These are phyloP conservation scores for Cryptotis parvus DNA, from an alignment of 2,113 vertebrate genomes.

Conservation along the genomic window DNA sequence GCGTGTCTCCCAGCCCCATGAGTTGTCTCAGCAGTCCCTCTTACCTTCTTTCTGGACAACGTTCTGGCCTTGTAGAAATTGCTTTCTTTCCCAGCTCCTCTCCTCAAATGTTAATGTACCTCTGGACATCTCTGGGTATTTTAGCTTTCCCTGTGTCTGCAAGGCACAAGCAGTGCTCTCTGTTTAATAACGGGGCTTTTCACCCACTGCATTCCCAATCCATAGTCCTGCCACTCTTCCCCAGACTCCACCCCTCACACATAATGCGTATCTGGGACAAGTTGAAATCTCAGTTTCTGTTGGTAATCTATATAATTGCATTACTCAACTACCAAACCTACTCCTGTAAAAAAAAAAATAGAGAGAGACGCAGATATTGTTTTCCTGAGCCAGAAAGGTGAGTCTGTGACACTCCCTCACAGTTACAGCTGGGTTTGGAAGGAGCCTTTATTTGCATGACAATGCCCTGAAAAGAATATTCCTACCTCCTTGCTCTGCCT, in stretches of 20 bases:
- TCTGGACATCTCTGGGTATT: not conserved
- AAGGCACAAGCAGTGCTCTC: not conserved
- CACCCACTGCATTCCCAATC: constrained; percentile 3
- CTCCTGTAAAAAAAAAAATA: constrained; percentile 34
- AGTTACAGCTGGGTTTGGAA: constrained; percentile 80
- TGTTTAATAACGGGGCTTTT: constrained; percentile 55
- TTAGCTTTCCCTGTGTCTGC: not conserved
- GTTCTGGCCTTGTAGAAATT: not conserved
- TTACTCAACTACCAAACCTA: constrained; percentile 82
- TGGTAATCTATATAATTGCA: constrained; percentile 85
- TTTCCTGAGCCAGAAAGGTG: constrained; percentile 84
- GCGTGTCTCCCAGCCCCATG: too few relatives aligned
- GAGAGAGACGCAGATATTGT: constrained; percentile 81
- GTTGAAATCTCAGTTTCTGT: constrained; percentile 77
- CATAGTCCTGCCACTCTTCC: constrained; percentile 23
- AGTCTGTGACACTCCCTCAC: constrained; percentile 82
- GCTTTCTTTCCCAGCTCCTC: not conserved
- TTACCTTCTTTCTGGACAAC: not conserved
- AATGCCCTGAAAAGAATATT: constrained; percentile 79
- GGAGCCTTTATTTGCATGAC: constrained; percentile 82
- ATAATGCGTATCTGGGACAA: constrained; percentile 73
- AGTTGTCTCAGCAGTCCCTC: not conserved
- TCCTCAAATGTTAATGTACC: not conserved
- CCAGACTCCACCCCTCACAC: constrained; percentile 17
- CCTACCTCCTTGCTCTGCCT: constrained; percentile 60